phyloP scores from a whole-genome alignment of 1,140 invertebrate species.

The Xylocopa sonorina region DNA sequence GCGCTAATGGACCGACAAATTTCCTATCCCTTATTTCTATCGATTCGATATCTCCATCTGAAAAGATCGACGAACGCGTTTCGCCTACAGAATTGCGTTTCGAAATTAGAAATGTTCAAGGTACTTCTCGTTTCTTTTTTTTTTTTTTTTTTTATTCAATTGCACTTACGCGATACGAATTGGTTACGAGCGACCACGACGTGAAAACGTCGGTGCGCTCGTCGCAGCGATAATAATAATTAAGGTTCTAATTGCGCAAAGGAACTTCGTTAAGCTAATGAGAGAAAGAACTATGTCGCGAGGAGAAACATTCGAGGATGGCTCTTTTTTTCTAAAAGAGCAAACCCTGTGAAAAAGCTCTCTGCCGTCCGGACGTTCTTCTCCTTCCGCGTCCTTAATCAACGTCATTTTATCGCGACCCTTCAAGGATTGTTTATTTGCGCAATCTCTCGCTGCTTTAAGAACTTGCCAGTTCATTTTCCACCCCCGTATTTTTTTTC shows the following conservation, averaged over 20 bases:
- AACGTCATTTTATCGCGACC: conserved; percentile 22
- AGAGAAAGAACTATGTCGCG: conserved; percentile 14
- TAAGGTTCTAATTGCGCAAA: conserved; percentile 45
- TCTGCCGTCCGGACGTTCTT: neutral
- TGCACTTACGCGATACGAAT: no score
- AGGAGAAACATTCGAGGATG: conserved; percentile 6
- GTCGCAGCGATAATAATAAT: conserved; percentile 41
- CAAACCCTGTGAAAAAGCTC: neutral
- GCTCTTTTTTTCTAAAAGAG: neutral
- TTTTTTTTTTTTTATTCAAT: no score
- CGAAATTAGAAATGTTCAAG: no score
- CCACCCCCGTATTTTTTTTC: no score
- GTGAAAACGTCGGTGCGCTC: neutral
- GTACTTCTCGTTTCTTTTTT: no score
- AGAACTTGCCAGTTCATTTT: conserved; percentile 23
- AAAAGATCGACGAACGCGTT: no score
- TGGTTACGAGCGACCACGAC: conserved; percentile 4
- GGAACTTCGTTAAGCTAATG: conserved; percentile 47
- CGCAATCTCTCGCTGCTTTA: neutral
- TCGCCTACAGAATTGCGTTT: no score
- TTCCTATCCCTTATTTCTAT: no score
- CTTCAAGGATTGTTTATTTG: conserved; percentile 8
- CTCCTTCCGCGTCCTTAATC: conserved; percentile 24
- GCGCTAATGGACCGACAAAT: neutral
- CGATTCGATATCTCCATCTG: no score